A percentile compares a stretch with the other conserved stretches of the same genome.
phyloP scores from a whole-genome alignment of 1,140 invertebrate genomes.

The Coenobita brevimanus region DNA sequence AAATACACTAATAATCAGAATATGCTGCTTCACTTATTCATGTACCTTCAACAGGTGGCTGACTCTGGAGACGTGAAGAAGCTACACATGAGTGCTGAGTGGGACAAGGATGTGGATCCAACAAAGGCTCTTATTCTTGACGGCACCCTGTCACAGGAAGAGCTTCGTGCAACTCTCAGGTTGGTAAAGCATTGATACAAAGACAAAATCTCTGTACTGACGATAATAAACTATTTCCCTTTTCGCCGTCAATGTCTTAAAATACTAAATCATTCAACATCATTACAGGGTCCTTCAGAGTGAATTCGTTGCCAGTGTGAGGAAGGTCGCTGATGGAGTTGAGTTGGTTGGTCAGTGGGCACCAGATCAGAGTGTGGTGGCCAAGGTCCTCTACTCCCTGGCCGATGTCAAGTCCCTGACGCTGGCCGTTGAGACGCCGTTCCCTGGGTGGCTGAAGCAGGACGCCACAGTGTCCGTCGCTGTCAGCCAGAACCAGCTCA shows the following conservation, averaged over 20 bases:
- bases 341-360: conserved; percentile 36
- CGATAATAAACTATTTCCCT: too few species aligned
- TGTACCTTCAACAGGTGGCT: neutral
- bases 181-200: neutral
- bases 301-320: neutral
- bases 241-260: too few species aligned
- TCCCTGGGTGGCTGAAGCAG: conserved; percentile 58
- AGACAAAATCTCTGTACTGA: neutral
- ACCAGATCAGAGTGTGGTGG: conserved; percentile 10
- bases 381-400: conserved; percentile 32
- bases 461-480: conserved; percentile 18
- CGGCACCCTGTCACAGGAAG: conserved; percentile 7
- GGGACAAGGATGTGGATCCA: conserved; percentile 40
- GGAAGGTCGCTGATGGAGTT: conserved; percentile 1
- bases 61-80: neutral
- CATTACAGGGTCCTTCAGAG: conserved; percentile 16
- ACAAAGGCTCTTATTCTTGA: conserved; percentile 32
- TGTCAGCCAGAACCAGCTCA: conserved; percentile 25
- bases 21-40: too few species aligned
- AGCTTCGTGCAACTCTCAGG: conserved; percentile 15
- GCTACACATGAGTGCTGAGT: conserved; percentile 29
- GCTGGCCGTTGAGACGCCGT: conserved; percentile 31
- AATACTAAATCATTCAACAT: neutral
- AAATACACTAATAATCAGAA: too few species aligned
- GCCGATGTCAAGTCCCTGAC: conserved; percentile 24